phyloP scores from a whole-genome alignment of 2,888 invertebrate species.

The Bugula neritina region DNA sequence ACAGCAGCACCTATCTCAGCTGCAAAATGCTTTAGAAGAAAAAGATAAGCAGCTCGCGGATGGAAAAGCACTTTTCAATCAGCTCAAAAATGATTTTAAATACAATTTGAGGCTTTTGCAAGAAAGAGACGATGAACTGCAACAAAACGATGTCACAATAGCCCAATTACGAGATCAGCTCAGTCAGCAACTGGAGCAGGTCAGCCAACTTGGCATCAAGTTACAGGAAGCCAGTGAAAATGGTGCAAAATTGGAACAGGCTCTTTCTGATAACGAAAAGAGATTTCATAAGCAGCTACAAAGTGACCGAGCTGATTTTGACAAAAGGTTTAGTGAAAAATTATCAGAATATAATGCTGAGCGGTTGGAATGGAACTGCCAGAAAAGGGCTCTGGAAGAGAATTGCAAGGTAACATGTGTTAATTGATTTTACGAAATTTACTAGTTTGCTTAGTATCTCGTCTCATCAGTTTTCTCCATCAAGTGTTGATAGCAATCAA shows the following conservation, averaged over 20 bases:
- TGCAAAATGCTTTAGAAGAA: conserved; percentile 39
- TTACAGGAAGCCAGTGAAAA: neutral
- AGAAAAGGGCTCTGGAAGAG: conserved; percentile 36
- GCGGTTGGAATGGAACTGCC: conserved; percentile 36
- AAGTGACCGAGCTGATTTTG: neutral
- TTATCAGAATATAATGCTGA: conserved; percentile 43
- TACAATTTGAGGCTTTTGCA: conserved; percentile 49
- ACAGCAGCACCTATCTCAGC: conserved; percentile 31
- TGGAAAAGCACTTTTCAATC: conserved; percentile 40
- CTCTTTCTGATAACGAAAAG: neutral
- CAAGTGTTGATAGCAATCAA: no score
- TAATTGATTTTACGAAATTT: no score
- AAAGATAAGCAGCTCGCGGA: conserved; percentile 40
- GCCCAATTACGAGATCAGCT: neutral
- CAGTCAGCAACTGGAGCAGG: neutral
- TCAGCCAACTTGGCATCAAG: neutral
- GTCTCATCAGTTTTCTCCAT: no score
- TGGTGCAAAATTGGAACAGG: neutral
- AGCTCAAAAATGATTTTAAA: conserved; percentile 51
- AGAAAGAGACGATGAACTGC: conserved; percentile 48
- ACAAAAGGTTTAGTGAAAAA: conserved; percentile 34
- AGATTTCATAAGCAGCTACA: neutral
- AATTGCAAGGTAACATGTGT: conserved; percentile 31
- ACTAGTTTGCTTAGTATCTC: no score
- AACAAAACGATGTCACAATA: conserved; percentile 42